Evolutionary conservation across 2,888 invertebrate genomes (phyloP).

Genomic region (Hemistola chrysoprasaria): DNA sequence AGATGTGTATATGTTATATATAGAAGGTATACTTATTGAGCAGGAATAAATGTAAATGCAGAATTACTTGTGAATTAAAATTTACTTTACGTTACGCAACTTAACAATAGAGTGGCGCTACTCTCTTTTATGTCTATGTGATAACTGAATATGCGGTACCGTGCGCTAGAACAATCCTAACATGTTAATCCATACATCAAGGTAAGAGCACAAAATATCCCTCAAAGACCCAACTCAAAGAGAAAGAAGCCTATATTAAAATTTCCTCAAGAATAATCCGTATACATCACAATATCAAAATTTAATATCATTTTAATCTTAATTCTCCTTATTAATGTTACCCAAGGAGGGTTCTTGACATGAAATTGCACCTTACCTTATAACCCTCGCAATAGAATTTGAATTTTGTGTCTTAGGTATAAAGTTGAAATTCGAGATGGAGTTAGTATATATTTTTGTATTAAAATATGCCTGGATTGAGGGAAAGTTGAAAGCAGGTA

Average conservation of each 20-base stretch:
- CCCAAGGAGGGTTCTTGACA: conserved; percentile 63
- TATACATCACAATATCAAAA: conserved; percentile 81
- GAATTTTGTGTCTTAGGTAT: conserved; percentile 17
- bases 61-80: no score
- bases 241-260: conserved; percentile 68
- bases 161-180: neutral
- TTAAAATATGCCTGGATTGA: conserved; percentile 32
- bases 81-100: no score
- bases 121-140: no score
- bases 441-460: conserved; percentile 24
- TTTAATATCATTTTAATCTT: conserved; percentile 82
- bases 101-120: no score
- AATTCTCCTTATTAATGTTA: conserved; percentile 79
- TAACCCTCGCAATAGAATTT: conserved; percentile 17
- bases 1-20: no score
- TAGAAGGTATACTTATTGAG: no score
- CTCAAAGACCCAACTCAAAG: conserved; percentile 55
- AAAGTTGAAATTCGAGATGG: conserved; percentile 26
- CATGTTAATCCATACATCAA: conserved; percentile 15
- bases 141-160: no score
- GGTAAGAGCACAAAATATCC: conserved; percentile 16
- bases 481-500: conserved; percentile 65
- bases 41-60: no score
- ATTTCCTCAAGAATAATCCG: conserved; percentile 77
- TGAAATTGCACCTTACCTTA: conserved; percentile 44